A percentile compares a stretch with the other conserved stretches of the same genome.
Conservation (phyloP, 2,113 vertebrate species). For the Morone chrysops region DNA sequence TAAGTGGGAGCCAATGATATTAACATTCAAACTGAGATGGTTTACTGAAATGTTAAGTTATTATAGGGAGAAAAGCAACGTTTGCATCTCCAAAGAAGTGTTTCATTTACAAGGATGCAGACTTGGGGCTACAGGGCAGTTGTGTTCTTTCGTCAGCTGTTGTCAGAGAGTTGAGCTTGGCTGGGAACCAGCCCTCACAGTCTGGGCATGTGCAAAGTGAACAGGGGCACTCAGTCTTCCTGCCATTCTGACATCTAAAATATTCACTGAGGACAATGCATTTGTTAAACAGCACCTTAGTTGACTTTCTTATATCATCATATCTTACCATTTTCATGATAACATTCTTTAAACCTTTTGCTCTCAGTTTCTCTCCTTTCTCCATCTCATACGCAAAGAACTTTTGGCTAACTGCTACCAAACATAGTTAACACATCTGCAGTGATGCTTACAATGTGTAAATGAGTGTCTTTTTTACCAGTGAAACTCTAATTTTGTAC, state of each 20-base stretch:
- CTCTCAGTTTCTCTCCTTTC: background rate
- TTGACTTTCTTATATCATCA: slow-evolving; percentile 17
- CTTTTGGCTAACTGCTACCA: slow-evolving; percentile 30
- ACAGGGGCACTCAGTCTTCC: background rate
- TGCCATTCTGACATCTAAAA: slow-evolving; percentile 44
- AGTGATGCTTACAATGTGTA: slow-evolving; percentile 91
- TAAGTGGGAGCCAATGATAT: background rate
- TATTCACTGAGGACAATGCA: slow-evolving; percentile 40
- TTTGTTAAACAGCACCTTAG: slow-evolving; percentile 1
- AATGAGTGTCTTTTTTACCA: slow-evolving; percentile 91
- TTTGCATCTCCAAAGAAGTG: slow-evolving; percentile 1
- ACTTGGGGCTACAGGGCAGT: background rate
- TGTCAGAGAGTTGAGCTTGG: slow-evolving; percentile 22
- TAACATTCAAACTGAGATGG: background rate
- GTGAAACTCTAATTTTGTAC: slow-evolving; percentile 86
- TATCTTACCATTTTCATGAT: slow-evolving; percentile 8
- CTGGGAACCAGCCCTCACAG: slow-evolving; percentile 21
- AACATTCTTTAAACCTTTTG: slow-evolving; percentile 16
- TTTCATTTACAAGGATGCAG: slow-evolving; percentile 17
- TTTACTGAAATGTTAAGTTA: background rate
- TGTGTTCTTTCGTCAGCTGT: slow-evolving; percentile 18
- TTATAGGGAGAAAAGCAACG: background rate
- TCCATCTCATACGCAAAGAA: background rate
- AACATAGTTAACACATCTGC: slow-evolving; percentile 89
- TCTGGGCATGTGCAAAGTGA: slow-evolving; percentile 56